phyloP scores from a whole-genome alignment of 2,113 vertebrate species.

The Eretmochelys imbricata region DNA sequence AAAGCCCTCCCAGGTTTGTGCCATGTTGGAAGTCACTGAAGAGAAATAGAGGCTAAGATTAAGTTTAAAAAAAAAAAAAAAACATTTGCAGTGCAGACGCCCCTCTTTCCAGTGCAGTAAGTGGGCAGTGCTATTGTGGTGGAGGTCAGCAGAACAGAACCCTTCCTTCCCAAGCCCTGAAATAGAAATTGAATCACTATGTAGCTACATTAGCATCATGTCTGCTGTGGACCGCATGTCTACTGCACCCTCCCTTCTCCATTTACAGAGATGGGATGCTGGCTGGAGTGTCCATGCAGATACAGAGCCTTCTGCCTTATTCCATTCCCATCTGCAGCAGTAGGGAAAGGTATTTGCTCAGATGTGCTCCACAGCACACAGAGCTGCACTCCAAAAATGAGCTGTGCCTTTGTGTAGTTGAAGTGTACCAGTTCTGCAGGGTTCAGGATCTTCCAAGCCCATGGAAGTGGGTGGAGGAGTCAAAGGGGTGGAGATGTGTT shows the following conservation, averaged over 20 bases:
- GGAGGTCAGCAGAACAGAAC: neutral
- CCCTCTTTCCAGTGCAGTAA: neutral
- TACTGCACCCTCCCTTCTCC: neutral
- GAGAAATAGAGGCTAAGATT: neutral
- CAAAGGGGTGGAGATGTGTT: neutral
- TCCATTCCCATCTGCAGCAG: neutral
- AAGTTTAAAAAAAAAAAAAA: neutral
- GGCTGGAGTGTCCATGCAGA: neutral
- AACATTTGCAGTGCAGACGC: neutral
- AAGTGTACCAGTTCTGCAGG: constrained; percentile 22
- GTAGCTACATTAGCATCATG: neutral
- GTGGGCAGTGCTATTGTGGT: neutral
- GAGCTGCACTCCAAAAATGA: neutral
- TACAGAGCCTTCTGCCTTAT: neutral
- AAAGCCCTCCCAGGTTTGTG: neutral
- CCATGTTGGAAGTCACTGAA: neutral
- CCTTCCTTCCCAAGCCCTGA: neutral
- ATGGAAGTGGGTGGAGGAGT: neutral
- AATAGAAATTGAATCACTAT: neutral
- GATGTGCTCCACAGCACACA: neutral
- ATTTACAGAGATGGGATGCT: neutral
- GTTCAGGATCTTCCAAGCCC: neutral
- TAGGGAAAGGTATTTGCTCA: neutral
- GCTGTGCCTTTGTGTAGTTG: neutral
- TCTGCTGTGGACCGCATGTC: neutral